Base-by-base conservation (phyloP, 2,888 invertebrate species). In the Hyles lineata region DNA sequence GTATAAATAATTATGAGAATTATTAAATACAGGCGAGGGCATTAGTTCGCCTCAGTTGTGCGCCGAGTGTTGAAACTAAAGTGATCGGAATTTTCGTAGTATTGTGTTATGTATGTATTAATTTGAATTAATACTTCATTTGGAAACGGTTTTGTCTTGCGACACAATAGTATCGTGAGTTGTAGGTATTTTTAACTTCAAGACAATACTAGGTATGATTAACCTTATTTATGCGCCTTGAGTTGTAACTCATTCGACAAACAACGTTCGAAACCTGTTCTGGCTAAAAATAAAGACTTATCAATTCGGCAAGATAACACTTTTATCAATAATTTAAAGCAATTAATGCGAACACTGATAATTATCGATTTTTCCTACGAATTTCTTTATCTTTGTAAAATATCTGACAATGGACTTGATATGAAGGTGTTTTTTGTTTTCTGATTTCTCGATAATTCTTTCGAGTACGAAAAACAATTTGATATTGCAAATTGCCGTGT, bases 381-480 rank as follows among this genome's bases (percentile, higher is more conserved):
- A 67, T 67, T 62, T 67, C 67, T 7, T 67, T 67, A 67, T 67
- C 67, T 43, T 23, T 50, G 23, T 17, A 50, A 25, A 7, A 61
- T 25, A 29, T 29, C 50, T 21, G 63, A 67, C 23, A 50, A 67
- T 50, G 11, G 23, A 23, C 6, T 61, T 43, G 63, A 50, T 50
- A 67, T n/a, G 19, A 7, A 50, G n/a, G 17, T 19, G 17, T 43
- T 50, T 50, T 50, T 63, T 50, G 67, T 50, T 67, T 67, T 67
- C 67, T 50, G 67, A 23, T 67, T 67, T 67, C 43, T 43, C 67
- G 43, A 67, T 67, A 23, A 23, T 50, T 67, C 62, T 35, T 62
- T 23, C 8, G 60, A 3, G 35, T 63, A 19, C 4, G 21, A 63
- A 8, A 43, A 19, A 9, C 7, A 50, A 67, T 4, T 29, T 67